phyloP scores from a whole-genome alignment of 2,113 vertebrate genomes.

The Monarcha castaneiventris region DNA sequence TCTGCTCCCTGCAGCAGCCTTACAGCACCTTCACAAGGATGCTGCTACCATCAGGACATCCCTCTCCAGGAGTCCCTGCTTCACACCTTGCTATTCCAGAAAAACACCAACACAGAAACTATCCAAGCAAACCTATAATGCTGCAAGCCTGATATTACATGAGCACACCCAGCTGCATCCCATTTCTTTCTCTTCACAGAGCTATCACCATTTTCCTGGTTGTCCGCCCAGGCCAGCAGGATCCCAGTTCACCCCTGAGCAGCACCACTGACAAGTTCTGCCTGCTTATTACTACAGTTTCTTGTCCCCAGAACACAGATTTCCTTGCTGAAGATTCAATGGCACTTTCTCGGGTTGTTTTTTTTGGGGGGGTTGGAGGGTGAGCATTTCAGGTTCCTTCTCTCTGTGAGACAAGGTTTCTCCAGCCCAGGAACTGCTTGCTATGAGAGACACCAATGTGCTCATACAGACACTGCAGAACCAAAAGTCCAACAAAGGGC shows the following conservation, averaged over 20 bases:
- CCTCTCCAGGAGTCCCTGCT: neutral
- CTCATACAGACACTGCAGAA: neutral
- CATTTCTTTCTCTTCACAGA: neutral
- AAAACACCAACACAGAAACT: neutral
- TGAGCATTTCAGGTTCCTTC: neutral
- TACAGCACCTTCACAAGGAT: neutral
- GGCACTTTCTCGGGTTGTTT: neutral
- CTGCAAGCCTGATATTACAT: neutral
- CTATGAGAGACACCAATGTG: rapidly evolving
- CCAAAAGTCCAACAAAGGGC: neutral
- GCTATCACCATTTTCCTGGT: neutral
- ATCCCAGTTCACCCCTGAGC: neutral
- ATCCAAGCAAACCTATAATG: neutral
- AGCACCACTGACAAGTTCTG: neutral
- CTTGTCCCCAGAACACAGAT: neutral
- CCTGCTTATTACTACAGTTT: rapidly evolving
- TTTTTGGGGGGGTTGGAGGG: neutral
- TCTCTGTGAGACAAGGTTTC: rapidly evolving
- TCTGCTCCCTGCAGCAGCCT: neutral
- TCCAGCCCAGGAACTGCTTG: neutral
- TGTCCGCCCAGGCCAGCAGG: neutral
- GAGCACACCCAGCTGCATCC: neutral
- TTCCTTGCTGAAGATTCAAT: neutral
- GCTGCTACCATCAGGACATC: neutral
- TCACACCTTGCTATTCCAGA: neutral